A percentile compares a stretch with the other conserved stretches of the same genome.
Evolutionary conservation across 1,140 invertebrate genomes (phyloP).

Genomic region (Paramacrobiotus metropolitanus): DNA sequence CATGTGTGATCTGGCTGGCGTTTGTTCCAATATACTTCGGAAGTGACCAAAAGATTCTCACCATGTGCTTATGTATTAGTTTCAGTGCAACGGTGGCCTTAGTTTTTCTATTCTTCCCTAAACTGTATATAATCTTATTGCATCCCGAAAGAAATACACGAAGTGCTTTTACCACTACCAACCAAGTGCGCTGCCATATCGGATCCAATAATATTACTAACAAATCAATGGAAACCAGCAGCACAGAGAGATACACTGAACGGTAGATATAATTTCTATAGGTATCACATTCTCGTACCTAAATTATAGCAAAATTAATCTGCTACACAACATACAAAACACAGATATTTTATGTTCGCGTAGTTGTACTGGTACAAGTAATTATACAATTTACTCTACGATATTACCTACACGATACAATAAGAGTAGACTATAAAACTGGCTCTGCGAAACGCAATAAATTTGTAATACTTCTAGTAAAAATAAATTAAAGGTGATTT

Average conservation of each 20-base stretch:
- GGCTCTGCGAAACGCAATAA: no score
- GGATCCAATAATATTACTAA: slow-evolving; percentile 22
- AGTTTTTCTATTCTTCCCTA: slow-evolving; percentile 48
- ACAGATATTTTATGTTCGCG: no score
- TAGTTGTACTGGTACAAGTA: no score
- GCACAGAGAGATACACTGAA: not conserved
- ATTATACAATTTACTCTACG: no score
- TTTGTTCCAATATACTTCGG: slow-evolving; percentile 62
- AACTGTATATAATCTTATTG: slow-evolving; percentile 49
- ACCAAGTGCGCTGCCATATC: slow-evolving; percentile 51
- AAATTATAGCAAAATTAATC: no score
- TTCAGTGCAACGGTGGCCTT: slow-evolving; percentile 49
- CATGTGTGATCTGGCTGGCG: slow-evolving; percentile 65
- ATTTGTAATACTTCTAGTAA: no score
- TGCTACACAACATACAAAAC: no score
- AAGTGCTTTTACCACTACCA: slow-evolving; percentile 48
- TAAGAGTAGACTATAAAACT: no score
- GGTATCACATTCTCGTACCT: no score
- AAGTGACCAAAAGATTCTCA: slow-evolving; percentile 42
- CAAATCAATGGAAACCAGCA: not conserved
- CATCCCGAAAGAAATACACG: slow-evolving; percentile 51
- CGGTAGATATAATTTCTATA: no score
- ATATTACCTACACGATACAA: no score
- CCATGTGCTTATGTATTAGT: slow-evolving; percentile 42
- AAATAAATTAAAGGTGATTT: no score